These are phyloP conservation scores for Climacteris rufus DNA, from an alignment of 2,113 vertebrate species.

Conservation along the genomic window DNA sequence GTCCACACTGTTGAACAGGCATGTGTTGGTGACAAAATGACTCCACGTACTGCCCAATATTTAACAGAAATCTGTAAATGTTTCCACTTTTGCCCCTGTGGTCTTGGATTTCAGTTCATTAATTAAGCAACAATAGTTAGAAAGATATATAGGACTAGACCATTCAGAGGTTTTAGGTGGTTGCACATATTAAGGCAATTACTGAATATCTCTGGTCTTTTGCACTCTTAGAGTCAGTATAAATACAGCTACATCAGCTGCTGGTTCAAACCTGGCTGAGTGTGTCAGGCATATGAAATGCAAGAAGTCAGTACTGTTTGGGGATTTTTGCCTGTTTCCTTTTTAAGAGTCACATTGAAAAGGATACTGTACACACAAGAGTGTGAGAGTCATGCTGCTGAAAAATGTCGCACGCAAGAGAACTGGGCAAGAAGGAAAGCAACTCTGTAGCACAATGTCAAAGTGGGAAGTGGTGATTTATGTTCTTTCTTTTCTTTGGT, in stretches of 20 bases:
- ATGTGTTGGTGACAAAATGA: rapidly evolving
- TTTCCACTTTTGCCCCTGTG: neutral
- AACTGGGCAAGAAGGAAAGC: neutral
- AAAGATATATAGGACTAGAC: neutral
- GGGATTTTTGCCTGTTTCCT: neutral
- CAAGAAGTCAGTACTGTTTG: neutral
- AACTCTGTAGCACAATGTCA: neutral
- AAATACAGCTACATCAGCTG: neutral
- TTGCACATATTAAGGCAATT: neutral
- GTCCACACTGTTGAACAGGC: neutral
- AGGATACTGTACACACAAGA: neutral
- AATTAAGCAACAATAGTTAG: neutral
- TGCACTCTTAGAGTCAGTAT: neutral
- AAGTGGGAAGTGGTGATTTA: neutral
- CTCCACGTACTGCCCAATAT: neutral
- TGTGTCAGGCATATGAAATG: neutral
- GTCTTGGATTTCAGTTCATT: neutral
- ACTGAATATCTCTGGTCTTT: neutral
- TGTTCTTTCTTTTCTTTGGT: neutral
- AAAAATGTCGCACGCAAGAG: neutral
- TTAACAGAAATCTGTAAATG: neutral
- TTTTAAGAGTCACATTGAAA: neutral
- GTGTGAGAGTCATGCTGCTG: neutral
- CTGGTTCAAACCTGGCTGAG: neutral
- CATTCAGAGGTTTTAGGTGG: neutral